phyloP scores from a whole-genome alignment of 2,113 vertebrate genomes.

The Pangasianodon gigas region DNA sequence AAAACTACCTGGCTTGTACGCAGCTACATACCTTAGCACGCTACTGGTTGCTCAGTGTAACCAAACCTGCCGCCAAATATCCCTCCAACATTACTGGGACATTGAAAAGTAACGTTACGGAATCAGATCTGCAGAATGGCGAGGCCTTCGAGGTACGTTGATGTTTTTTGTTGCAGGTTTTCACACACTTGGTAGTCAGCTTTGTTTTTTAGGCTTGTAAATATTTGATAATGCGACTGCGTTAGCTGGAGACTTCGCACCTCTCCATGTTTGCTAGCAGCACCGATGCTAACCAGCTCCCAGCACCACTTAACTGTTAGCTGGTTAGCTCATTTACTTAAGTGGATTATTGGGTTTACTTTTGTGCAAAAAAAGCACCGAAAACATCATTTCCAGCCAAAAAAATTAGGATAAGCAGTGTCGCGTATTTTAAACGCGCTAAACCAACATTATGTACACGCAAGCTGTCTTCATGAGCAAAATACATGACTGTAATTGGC shows the following conservation, averaged over 20 bases:
- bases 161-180: background rate
- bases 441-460: background rate
- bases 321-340: background rate
- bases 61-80: conserved; percentile 45
- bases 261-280: conserved; percentile 46
- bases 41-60: conserved; percentile 15
- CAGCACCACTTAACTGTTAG: background rate
- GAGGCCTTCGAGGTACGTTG: conserved; percentile 59
- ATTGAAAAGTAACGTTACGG: background rate
- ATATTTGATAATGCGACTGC: background rate
- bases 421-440: background rate
- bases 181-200: background rate
- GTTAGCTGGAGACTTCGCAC: background rate
- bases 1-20: conserved; percentile 35
- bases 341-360: too few relatives aligned
- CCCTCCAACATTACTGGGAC: background rate
- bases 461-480: too few relatives aligned
- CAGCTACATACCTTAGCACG: background rate
- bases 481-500: background rate
- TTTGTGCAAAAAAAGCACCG: background rate
- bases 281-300: conserved; percentile 30
- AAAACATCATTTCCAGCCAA: background rate
- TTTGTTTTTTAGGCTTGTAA: background rate
- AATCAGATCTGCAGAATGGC: conserved; percentile 51
- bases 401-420: background rate